Percentiles rank a stretch among this genome's conserved stretches.
Evolutionary conservation across 2,797 vertebrate genomes (phyloP).

Genomic region (Anguilla pacifica): DNA sequence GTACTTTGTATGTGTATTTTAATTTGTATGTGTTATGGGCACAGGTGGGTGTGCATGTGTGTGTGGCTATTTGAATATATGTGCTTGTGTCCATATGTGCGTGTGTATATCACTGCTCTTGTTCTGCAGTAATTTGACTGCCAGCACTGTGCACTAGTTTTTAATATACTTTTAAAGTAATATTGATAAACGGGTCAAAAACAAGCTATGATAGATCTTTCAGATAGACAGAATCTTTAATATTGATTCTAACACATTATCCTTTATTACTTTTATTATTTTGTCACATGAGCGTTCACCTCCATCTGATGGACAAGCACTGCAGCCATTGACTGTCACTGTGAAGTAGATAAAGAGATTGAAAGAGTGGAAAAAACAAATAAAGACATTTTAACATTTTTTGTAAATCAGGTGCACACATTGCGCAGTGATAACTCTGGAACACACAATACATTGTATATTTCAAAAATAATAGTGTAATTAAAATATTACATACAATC

Average conservation of each 20-base stretch:
- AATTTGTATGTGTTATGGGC: neutral
- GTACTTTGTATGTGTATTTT: neutral
- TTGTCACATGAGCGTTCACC: constrained; percentile 46
- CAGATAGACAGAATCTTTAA: constrained; percentile 48
- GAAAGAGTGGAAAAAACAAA: constrained; percentile 45
- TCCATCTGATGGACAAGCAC: constrained; percentile 29
- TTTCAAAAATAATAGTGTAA: neutral
- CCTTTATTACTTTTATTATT: constrained; percentile 54
- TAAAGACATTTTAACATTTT: neutral
- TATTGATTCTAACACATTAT: constrained; percentile 64
- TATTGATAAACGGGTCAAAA: neutral
- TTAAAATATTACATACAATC: too few species aligned
- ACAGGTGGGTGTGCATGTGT: constrained; percentile 1
- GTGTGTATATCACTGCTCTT: constrained; percentile 51
- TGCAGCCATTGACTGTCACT: constrained; percentile 33
- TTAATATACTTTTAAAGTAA: neutral
- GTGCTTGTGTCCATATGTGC: neutral
- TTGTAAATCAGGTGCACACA: neutral
- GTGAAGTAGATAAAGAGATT: constrained; percentile 38
- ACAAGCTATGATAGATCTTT: constrained; percentile 58
- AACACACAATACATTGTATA: neutral
- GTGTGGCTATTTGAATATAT: neutral
- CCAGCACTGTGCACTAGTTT: neutral
- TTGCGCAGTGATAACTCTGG: neutral
- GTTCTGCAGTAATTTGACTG: neutral